These are phyloP conservation scores for Oryzias curvinotus DNA, from an alignment of 2,113 vertebrate species.

Conservation along the genomic window DNA sequence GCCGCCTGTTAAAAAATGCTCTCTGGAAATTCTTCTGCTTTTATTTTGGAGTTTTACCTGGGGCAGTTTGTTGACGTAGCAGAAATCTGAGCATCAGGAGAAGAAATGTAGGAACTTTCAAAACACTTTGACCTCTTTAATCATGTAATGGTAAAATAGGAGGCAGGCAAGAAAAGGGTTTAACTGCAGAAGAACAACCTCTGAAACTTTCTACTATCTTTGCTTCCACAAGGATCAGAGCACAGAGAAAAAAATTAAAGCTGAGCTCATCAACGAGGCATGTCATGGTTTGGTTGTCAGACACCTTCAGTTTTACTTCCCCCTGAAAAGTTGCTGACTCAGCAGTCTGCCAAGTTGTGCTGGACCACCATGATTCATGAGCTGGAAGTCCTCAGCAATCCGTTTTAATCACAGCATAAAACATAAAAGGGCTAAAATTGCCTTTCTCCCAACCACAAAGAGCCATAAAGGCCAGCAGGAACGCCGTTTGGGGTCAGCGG, in stretches of 20 bases:
- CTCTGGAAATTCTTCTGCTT: background rate
- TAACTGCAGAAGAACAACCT: too few relatives aligned
- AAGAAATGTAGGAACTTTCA: too few relatives aligned
- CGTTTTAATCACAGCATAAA: slow-evolving; percentile 11
- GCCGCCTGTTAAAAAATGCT: background rate
- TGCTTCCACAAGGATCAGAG: too few relatives aligned
- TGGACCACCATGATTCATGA: background rate
- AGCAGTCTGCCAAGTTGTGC: background rate
- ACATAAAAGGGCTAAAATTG: slow-evolving; percentile 1
- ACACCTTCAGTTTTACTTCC: background rate
- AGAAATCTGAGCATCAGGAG: too few relatives aligned
- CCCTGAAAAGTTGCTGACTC: slow-evolving; percentile 5
- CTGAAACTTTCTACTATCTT: too few relatives aligned
- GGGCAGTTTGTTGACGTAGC: too few relatives aligned
- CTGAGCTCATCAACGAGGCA: background rate
- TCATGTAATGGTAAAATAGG: too few relatives aligned
- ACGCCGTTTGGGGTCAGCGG: slow-evolving; percentile 20
- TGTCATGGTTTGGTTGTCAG: background rate
- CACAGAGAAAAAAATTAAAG: background rate
- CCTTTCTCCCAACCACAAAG: slow-evolving; percentile 4
- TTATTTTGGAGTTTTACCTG: too few relatives aligned
- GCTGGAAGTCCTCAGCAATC: slow-evolving; percentile 9
- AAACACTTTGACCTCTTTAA: too few relatives aligned
- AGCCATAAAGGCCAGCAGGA: slow-evolving; percentile 11
- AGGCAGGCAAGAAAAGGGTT: too few relatives aligned